Conservation (phyloP, 2,113 vertebrate genomes). For the Lipophrys pholis region DNA sequence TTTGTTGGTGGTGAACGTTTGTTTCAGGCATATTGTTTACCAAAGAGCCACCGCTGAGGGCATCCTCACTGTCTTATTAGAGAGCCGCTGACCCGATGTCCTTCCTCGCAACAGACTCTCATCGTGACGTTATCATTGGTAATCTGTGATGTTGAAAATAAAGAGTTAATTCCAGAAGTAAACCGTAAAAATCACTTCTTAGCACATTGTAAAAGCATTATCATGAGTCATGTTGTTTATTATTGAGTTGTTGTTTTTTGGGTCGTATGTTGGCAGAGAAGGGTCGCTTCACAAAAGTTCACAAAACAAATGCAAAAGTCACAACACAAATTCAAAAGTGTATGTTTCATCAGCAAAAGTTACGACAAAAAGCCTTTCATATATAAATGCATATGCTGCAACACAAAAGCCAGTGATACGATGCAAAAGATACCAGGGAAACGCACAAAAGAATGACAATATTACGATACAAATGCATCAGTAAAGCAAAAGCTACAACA, state of each 20-base stretch:
- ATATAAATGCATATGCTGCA: too few species aligned
- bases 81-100: constrained; percentile 40
- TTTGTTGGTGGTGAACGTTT: constrained; percentile 49
- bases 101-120: constrained; percentile 30
- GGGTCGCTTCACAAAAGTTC: too few species aligned
- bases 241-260: not conserved
- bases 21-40: constrained; percentile 54
- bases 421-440: too few species aligned
- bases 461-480: too few species aligned
- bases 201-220: not conserved
- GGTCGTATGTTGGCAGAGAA: too few species aligned
- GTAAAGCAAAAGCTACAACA: too few species aligned
- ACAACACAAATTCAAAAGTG: too few species aligned
- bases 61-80: constrained; percentile 37
- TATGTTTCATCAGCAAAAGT: too few species aligned
- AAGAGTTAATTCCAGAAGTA: not conserved
- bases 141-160: constrained; percentile 20
- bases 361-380: too few species aligned
- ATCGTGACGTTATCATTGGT: not conserved
- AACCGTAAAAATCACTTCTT: not conserved
- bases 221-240: not conserved
- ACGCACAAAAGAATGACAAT: too few species aligned
- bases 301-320: too few species aligned
- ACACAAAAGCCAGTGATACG: too few species aligned
- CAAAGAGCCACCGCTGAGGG: constrained; percentile 24